Conservation (phyloP, 2,797 vertebrate species). For the Microctenopoma steveboyesi region DNA sequence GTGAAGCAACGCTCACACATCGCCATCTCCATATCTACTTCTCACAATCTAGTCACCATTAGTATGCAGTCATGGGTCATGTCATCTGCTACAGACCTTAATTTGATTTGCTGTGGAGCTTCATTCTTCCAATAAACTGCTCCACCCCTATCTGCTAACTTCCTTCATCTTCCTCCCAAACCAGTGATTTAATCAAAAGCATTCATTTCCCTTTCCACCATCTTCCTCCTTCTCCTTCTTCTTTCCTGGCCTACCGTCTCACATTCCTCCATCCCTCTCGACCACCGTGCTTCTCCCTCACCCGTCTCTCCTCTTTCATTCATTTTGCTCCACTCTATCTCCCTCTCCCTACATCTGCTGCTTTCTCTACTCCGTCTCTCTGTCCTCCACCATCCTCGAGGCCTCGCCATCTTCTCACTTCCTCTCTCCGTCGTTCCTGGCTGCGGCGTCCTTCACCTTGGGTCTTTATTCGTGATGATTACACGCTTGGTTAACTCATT, state of each 20-base stretch:
- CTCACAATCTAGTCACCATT: conserved; percentile 20
- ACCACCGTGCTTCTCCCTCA: conserved; percentile 16
- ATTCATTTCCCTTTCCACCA: conserved; percentile 28
- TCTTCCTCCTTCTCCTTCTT: not conserved
- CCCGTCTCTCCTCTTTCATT: conserved; percentile 30
- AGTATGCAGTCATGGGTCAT: conserved; percentile 8
- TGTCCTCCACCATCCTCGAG: conserved; percentile 18
- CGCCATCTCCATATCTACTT: conserved; percentile 7
- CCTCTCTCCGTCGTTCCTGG: conserved; percentile 32
- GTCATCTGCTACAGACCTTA: conserved; percentile 30
- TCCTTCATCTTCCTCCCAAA: conserved; percentile 27
- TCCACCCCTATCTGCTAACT: conserved; percentile 26
- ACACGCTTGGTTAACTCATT: conserved; percentile 73
- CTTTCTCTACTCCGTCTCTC: conserved; percentile 18
- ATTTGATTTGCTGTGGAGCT: conserved; percentile 34
- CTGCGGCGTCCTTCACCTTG: conserved; percentile 47
- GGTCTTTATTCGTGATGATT: conserved; percentile 68
- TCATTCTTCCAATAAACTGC: conserved; percentile 22
- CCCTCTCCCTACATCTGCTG: conserved; percentile 12
- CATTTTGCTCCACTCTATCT: conserved; percentile 8
- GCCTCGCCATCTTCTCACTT: conserved; percentile 9
- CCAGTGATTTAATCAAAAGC: conserved; percentile 43
- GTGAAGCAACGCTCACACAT: not conserved
- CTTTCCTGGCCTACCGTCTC: conserved; percentile 9
- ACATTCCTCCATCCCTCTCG: conserved; percentile 4